Percentiles rank a stretch among this genome's conserved stretches.
phyloP scores from a whole-genome alignment of 2,797 vertebrate species.

The Acipenser oxyrinchus region DNA sequence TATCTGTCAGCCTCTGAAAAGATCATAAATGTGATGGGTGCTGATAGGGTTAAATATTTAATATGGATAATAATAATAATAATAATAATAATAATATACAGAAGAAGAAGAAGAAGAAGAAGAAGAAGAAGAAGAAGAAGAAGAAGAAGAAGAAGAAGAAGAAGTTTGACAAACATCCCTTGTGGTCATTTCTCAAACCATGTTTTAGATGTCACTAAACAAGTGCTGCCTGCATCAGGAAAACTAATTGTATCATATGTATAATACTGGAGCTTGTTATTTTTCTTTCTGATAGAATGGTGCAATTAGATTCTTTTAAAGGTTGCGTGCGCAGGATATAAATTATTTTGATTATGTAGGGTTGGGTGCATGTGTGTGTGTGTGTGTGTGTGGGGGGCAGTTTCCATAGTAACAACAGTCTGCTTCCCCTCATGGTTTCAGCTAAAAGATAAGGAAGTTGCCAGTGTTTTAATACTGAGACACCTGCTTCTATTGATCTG shows the following conservation, averaged over 20 bases:
- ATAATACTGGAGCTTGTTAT: background rate
- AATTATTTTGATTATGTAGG: slow-evolving; percentile 50
- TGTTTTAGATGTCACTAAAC: background rate
- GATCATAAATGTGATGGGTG: background rate
- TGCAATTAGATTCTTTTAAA: background rate
- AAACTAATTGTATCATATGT: background rate
- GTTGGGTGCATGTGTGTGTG: slow-evolving; percentile 26
- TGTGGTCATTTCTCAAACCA: too few species aligned
- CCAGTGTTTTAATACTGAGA: slow-evolving; percentile 12
- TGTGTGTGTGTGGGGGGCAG: slow-evolving; percentile 47
- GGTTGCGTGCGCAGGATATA: slow-evolving; percentile 11
- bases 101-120: too few species aligned
- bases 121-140: too few species aligned
- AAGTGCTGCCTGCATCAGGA: background rate
- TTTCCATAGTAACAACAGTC: slow-evolving; percentile 61
- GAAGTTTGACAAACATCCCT: too few species aligned
- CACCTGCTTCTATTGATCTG: slow-evolving; percentile 21
- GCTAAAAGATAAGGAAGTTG: slow-evolving; percentile 15
- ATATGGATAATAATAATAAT: too few species aligned
- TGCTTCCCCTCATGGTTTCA: slow-evolving; percentile 40
- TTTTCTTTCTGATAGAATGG: slow-evolving; percentile 1
- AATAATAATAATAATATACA: too few species aligned
- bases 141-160: too few species aligned
- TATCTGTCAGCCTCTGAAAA: background rate
- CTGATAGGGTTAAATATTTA: background rate